These are phyloP conservation scores for Daubentonia madagascariensis DNA, from an alignment of 2,113 vertebrate species.

Conservation along the genomic window DNA sequence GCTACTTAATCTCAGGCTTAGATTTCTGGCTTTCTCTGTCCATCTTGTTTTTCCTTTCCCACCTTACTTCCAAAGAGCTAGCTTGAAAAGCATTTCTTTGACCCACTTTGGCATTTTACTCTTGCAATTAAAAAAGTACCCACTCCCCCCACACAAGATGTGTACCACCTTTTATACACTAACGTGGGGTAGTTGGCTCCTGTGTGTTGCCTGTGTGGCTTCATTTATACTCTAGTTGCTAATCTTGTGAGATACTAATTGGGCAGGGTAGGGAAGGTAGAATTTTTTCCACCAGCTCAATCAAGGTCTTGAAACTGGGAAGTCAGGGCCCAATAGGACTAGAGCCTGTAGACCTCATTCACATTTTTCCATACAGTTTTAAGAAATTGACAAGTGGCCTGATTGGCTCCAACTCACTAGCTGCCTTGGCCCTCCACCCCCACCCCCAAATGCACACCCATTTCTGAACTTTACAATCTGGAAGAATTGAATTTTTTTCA, in stretches of 20 bases:
- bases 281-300: not conserved
- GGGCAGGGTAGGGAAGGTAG: not conserved
- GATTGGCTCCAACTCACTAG: not conserved
- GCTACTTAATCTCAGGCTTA: not conserved
- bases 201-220: not conserved
- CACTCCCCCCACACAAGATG: not conserved
- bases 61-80: not conserved
- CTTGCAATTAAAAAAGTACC: not conserved
- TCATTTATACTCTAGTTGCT: not conserved
- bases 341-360: not conserved
- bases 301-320: not conserved
- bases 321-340: not conserved
- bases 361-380: not conserved
- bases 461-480: not conserved
- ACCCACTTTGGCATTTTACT: not conserved
- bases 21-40: not conserved
- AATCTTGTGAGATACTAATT: not conserved
- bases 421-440: not conserved
- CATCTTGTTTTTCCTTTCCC: not conserved
- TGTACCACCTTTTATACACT: not conserved
- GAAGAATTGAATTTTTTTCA: conserved; percentile 23
- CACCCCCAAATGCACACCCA: not conserved
- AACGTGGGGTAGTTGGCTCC: not conserved
- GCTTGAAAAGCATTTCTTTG: not conserved
- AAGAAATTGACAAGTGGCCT: not conserved